phyloP scores from a whole-genome alignment of 2,888 invertebrate species.

The Holacanthella duospinosa region DNA sequence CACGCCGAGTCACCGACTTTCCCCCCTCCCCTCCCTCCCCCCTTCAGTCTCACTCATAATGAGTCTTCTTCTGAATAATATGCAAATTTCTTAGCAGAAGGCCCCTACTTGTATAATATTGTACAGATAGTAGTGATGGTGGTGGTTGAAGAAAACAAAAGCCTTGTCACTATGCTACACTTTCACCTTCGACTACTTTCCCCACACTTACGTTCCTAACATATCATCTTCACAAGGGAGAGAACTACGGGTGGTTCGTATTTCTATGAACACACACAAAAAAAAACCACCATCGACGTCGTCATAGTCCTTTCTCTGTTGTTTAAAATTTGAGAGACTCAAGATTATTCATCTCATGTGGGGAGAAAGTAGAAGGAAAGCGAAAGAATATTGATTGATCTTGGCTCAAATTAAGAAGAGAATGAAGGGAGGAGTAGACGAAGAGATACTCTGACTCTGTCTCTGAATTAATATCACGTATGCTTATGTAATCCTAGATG shows the following conservation, averaged over 20 bases:
- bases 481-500: too few species aligned
- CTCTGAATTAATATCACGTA: neutral
- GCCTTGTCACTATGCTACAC: neutral
- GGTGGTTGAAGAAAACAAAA: slow-evolving; percentile 1
- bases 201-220: neutral
- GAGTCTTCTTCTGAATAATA: neutral
- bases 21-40: neutral
- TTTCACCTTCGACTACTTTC: neutral
- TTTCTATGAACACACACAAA: too few species aligned
- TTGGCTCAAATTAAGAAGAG: neutral
- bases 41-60: neutral
- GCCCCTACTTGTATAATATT: neutral
- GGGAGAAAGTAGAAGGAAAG: neutral
- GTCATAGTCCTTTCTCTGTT: neutral
- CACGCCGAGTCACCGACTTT: neutral
- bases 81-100: neutral
- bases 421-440: too few species aligned
- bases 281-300: too few species aligned
- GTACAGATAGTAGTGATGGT: neutral
- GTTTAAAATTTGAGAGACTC: neutral
- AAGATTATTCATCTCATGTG: too few species aligned
- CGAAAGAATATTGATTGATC: neutral
- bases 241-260: too few species aligned
- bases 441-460: too few species aligned
- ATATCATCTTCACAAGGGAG: too few species aligned